Percentiles rank a stretch among this genome's conserved stretches.
Conservation (phyloP, 2,113 vertebrate species). For the Mus pahari region DNA sequence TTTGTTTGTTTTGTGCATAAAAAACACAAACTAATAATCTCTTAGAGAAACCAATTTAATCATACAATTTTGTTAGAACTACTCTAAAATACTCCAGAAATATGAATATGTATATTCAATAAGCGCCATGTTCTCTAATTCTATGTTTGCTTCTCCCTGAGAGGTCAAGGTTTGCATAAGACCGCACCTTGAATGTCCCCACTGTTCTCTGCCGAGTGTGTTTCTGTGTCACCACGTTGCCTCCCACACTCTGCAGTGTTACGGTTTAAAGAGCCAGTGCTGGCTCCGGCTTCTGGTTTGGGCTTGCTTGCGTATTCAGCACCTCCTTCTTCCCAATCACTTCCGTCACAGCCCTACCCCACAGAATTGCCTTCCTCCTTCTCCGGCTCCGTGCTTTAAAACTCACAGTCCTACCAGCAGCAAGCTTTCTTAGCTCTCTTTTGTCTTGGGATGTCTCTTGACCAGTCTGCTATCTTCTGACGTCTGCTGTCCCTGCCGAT, state of each 20-base stretch:
- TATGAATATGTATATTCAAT: background rate
- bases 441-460: background rate
- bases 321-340: background rate
- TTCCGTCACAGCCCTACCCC: background rate
- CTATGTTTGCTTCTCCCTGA: background rate
- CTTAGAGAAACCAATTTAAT: constrained; percentile 31
- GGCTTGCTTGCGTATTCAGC: background rate
- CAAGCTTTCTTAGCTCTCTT: background rate
- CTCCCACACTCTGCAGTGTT: background rate
- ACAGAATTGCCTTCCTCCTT: background rate
- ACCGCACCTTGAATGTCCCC: background rate
- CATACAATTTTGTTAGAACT: background rate
- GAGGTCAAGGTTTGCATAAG: background rate
- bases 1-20: background rate
- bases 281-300: background rate
- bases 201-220: background rate
- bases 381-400: background rate
- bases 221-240: background rate
- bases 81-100: background rate
- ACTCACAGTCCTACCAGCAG: background rate
- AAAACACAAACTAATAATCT: background rate
- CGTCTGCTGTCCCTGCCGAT: background rate
- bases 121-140: background rate
- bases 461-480: background rate
- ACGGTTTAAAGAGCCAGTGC: background rate